phyloP scores from a whole-genome alignment of 2,113 vertebrate genomes.

The Budorcas taxicolor region DNA sequence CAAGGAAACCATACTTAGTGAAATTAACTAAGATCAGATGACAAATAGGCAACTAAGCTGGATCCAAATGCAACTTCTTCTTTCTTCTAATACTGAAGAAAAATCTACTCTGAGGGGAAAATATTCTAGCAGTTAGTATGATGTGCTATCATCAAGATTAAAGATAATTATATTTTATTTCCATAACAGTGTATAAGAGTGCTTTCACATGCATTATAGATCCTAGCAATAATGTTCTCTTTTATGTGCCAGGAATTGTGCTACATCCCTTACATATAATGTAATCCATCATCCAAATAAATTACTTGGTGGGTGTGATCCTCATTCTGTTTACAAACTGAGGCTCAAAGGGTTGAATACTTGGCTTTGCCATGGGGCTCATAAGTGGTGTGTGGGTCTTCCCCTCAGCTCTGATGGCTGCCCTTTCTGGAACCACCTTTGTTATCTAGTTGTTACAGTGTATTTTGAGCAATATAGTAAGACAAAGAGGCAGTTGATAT shows the following conservation, averaged over 20 bases:
- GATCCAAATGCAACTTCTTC: not conserved
- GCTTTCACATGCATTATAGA: not conserved
- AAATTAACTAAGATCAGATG: not conserved
- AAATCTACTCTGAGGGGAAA: not conserved
- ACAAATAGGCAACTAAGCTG: not conserved
- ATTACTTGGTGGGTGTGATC: fast-evolving
- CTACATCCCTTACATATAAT: not conserved
- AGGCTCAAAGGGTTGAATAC: not conserved
- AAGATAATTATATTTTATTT: not conserved
- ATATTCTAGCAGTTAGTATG: not conserved
- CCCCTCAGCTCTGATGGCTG: not conserved
- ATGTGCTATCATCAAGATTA: not conserved
- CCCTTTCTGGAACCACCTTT: not conserved
- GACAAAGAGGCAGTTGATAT: not conserved
- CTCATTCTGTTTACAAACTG: not conserved
- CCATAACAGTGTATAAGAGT: not conserved
- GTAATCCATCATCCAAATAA: not conserved
- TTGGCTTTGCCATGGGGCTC: fast-evolving
- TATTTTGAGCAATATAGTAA: not conserved
- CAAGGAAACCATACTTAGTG: not conserved
- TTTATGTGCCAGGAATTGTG: not conserved
- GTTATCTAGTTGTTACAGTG: not conserved
- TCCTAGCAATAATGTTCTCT: not conserved
- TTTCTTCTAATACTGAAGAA: not conserved
- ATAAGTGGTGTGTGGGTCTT: fast-evolving